Base-by-base conservation (phyloP, 2,888 invertebrate genomes). In the Lasioglossum calceatum region DNA sequence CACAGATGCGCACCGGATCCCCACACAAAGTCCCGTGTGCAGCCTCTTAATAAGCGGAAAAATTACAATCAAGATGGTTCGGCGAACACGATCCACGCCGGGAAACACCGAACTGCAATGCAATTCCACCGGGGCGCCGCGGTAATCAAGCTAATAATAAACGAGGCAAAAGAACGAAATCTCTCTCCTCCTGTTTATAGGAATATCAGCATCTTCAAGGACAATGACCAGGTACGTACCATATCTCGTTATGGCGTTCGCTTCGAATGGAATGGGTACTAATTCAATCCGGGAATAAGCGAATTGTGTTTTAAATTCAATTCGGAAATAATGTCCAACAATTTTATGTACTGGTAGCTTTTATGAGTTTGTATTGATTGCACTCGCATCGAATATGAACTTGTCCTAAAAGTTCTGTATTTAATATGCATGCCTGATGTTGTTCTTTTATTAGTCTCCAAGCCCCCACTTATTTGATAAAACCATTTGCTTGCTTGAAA, bases 91-190 rank as follows among this genome's bases (percentile, higher is more conserved):
- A 71, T 47, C 44, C 83, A 23, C 50, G 83, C 32, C 61, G 72
- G 72, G 67, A 67, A 84, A 73, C 50, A 47, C 42, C 14, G 64
- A 73, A 73, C 58, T 32, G 67, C 47, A 27, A 58, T n/a, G 64
- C 85, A 16, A 76, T 79, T 50, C 58, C 79, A 79, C 27, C 36
- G 36, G 32, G 67, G 36, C n/a, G 47, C 27, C 54, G 27, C 36
- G 50, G 79, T 79, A 85, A 81, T 86, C 86, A 79, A 79, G 85
- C 75, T 76, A 86, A 76, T 81, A 85, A 86, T 81, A 77, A 85
- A 76, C 74, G 82, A 80, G 71, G 50, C 73, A 86, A 78, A 77
- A 78, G 72, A 47, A 81, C 54, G 44, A 79, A 81, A 81, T 75
- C 78, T 71, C 75, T 75, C 81, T 67, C 81, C 71, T 77, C 77